Evolutionary conservation across 1,140 invertebrate genomes (phyloP), one percentile per base, ranked within the genome.

Genomic region (Caenorhabditis latens): DNA sequence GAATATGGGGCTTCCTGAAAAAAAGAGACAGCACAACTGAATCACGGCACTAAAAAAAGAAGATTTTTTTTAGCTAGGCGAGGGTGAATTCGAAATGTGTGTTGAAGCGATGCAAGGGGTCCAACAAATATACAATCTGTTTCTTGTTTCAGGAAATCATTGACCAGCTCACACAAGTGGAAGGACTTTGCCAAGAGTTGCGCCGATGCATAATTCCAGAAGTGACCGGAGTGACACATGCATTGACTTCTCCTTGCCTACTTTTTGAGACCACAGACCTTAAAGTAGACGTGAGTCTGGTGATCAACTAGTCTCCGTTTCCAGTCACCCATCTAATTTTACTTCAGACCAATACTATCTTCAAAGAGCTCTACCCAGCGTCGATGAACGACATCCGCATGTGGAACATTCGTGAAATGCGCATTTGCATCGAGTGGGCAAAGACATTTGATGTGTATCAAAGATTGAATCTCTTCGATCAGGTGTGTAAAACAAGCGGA

Each of bases 381-480:
- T 91, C 91, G 0, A 92, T 92, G 91, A 91, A 91, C 55, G 91
- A 92, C 90, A 92, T 92, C 84, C 91, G 91, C 75, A 92, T 92
- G 90, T 92, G 91, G 91, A 92, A 92, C 84, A 92, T 92, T 67
- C 86, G 92, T 7, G 91, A 92, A 84, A 87, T 92, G 67, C 87
- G 91, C 42, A 88, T 92, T 9, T 92, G 91, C 61, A 79, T 92
- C n/a, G 91, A 92, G 71, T 92, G 91, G 91, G 92, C 89, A 4
- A 92, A 92, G 50, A 92, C 92, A n/a, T 92, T 92, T 57, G 92
- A 92, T 42, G 89, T 90, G 65, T 92, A 93, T 71, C 71, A 84
- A 13, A 87, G 84, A 42, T 43, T 92, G 0, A 86, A 71, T 43
- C 71, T 87, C 2, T 71, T 53, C 16, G 91, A 92, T 84, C 92